Conservation (phyloP, 2,797 vertebrate species). For the Poecilia picta region DNA sequence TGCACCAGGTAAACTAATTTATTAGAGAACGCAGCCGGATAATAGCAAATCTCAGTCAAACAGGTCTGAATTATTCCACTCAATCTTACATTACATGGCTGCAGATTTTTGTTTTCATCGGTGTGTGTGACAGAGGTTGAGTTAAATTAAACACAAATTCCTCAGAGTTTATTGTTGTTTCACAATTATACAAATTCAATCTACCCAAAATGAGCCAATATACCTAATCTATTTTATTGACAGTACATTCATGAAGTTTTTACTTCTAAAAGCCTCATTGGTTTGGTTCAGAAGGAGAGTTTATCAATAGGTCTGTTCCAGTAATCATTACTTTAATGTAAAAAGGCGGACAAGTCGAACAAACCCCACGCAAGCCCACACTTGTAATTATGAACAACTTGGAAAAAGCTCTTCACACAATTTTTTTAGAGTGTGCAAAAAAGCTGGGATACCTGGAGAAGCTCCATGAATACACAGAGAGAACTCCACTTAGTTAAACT, state of each 20-base stretch:
- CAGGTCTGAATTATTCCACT: constrained; percentile 13
- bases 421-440: background rate
- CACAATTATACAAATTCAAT: background rate
- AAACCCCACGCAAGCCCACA: background rate
- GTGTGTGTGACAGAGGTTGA: background rate
- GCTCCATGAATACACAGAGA: background rate
- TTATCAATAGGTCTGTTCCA: background rate
- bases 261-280: background rate
- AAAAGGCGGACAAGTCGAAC: background rate
- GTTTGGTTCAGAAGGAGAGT: background rate
- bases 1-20: constrained; percentile 42
- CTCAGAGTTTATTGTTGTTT: background rate
- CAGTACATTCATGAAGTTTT: background rate
- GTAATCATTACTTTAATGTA: background rate
- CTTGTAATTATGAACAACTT: background rate
- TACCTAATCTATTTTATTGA: background rate
- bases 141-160: background rate
- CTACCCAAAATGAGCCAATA: background rate
- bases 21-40: constrained; percentile 35
- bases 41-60: constrained; percentile 36
- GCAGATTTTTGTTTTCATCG: background rate
- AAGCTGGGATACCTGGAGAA: background rate
- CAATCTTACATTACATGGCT: background rate
- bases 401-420: background rate
- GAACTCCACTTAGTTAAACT: background rate